Percentiles rank a stretch among this genome's conserved stretches.
phyloP scores from a whole-genome alignment of 92 coral and sea anemone species.

The Zoanthus sansibaricus region DNA sequence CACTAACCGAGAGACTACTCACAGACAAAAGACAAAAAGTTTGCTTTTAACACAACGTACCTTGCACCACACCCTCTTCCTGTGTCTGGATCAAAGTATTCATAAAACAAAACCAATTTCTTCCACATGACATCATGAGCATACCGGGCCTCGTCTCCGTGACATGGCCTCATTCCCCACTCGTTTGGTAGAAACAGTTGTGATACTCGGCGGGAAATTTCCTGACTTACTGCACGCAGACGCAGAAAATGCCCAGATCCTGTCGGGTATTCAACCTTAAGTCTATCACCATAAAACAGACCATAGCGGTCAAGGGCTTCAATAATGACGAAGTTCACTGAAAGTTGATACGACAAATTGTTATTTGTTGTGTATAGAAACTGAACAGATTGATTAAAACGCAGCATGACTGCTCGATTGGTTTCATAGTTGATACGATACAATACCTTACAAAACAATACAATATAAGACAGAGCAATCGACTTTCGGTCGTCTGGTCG shows the following conservation, averaged over 20 bases:
- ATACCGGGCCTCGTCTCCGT: conserved; percentile 85
- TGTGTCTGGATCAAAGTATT: conserved; percentile 87
- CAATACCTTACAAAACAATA: too few species aligned
- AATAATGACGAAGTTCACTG: conserved; percentile 81
- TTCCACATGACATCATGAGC: conserved; percentile 83
- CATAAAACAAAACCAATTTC: conserved; percentile 86
- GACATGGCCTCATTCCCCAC: conserved; percentile 89
- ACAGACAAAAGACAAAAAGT: too few species aligned
- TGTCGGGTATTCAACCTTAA: conserved; percentile 92
- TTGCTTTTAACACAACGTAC: conserved; percentile 36
- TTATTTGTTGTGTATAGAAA: too few species aligned
- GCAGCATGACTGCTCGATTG: too few species aligned
- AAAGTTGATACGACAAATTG: neutral
- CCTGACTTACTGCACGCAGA: conserved; percentile 79
- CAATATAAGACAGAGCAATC: too few species aligned
- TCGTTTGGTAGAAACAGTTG: conserved; percentile 83
- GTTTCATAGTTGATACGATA: too few species aligned
- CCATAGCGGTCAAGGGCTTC: conserved; percentile 91
- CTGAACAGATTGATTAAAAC: too few species aligned
- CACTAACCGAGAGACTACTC: too few species aligned
- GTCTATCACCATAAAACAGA: conserved; percentile 82
- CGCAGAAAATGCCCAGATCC: conserved; percentile 84
- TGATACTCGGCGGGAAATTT: conserved; percentile 75
- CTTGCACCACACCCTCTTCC: conserved; percentile 96
- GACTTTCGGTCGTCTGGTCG: too few species aligned